Percentiles rank a stretch among this genome's conserved stretches.
Conservation (phyloP, 1,140 invertebrate genomes). For the Microplitis demolitor region DNA sequence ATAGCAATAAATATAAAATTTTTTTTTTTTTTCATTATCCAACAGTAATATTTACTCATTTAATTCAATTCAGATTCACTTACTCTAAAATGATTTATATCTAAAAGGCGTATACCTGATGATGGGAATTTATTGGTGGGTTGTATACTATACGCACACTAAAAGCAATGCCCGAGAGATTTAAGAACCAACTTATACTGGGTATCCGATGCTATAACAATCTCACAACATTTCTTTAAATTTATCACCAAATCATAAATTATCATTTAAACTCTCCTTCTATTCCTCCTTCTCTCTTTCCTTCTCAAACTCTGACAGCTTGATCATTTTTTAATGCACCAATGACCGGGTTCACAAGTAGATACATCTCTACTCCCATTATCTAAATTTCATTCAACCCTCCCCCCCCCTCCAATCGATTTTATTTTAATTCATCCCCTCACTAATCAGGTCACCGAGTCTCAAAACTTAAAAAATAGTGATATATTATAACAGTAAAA, state of each 20-base stretch:
- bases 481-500: no score
- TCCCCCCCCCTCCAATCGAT: no score
- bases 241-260: constrained; percentile 28
- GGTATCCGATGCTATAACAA: background rate
- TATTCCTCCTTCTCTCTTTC: background rate
- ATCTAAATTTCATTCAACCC: constrained; percentile 37
- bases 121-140: constrained; percentile 57
- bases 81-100: constrained; percentile 55
- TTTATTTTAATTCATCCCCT: no score
- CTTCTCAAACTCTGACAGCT: background rate
- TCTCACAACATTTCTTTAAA: constrained; percentile 6
- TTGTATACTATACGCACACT: constrained; percentile 38
- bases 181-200: constrained; percentile 10
- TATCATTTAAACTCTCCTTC: background rate
- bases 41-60: constrained; percentile 59
- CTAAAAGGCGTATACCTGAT: constrained; percentile 47
- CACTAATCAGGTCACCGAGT: background rate
- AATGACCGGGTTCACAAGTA: constrained; percentile 18
- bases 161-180: constrained; percentile 34
- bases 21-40: background rate
- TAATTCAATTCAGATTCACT: constrained; percentile 61
- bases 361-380: background rate
- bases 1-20: background rate
- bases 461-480: background rate
- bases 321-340: background rate